A percentile compares a stretch with the other conserved stretches of the same genome.
These are phyloP conservation scores for Hiodon alosoides DNA, from an alignment of 2,113 vertebrate genomes.

Conservation along the genomic window DNA sequence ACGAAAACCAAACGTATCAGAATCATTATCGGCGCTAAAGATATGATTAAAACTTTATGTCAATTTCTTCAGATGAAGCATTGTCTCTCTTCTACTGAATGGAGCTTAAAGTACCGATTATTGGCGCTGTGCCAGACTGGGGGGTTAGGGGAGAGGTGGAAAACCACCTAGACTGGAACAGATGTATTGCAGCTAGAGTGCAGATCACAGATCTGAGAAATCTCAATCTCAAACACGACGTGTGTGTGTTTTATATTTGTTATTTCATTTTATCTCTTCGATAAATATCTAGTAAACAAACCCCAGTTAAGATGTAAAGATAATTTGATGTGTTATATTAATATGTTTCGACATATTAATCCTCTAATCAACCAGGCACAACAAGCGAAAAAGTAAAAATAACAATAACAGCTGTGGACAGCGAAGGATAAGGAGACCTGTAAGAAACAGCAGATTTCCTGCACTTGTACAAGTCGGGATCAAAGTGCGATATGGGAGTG, in stretches of 20 bases:
- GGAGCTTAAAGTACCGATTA: conserved; percentile 45
- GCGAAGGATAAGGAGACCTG: not conserved
- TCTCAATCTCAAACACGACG: too few species aligned
- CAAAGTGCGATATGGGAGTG: not conserved
- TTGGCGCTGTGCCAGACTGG: conserved; percentile 41
- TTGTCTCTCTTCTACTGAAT: conserved; percentile 38
- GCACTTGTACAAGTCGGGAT: not conserved
- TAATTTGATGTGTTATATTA: too few species aligned
- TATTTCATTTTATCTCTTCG: not conserved
- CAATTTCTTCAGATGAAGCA: conserved; percentile 27
- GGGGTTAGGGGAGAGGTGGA: conserved; percentile 33
- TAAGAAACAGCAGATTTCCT: not conserved
- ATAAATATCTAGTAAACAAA: not conserved
- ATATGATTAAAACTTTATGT: conserved; percentile 38
- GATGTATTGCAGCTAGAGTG: conserved; percentile 34
- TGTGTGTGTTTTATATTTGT: too few species aligned
- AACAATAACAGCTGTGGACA: not conserved
- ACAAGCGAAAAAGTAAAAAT: not conserved
- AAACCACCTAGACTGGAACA: conserved; percentile 30
- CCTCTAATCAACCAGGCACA: not conserved
- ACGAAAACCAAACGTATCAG: conserved; percentile 64
- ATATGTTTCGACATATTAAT: too few species aligned
- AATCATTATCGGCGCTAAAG: conserved; percentile 61
- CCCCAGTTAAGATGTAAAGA: not conserved
- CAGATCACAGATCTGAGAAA: too few species aligned